Percentiles rank a stretch among this genome's conserved stretches.
These are phyloP conservation scores for Menura novaehollandiae DNA, from an alignment of 2,113 vertebrate species.

Conservation along the genomic window DNA sequence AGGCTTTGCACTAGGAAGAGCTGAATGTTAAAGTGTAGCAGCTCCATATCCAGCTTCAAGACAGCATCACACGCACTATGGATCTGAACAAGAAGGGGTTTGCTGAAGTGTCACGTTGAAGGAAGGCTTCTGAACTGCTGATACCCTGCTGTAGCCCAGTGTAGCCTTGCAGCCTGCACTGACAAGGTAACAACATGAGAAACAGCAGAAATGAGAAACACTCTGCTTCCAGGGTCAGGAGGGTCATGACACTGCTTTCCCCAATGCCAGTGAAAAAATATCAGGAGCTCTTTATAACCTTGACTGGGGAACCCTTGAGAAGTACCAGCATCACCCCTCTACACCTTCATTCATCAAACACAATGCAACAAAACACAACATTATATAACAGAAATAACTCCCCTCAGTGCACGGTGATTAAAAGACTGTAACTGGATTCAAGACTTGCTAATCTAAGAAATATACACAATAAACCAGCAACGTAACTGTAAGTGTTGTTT, in stretches of 20 bases:
- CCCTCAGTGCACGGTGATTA: not conserved
- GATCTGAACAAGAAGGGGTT: not conserved
- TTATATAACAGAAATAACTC: not conserved
- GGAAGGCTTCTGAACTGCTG: not conserved
- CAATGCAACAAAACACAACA: not conserved
- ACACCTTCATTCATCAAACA: not conserved
- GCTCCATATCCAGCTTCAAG: not conserved
- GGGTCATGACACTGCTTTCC: not conserved
- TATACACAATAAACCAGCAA: not conserved
- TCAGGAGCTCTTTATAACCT: not conserved
- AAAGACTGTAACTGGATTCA: not conserved
- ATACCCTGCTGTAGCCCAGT: not conserved
- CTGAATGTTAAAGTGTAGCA: not conserved
- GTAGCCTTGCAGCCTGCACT: not conserved
- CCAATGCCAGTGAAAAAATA: not conserved
- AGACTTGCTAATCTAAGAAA: not conserved
- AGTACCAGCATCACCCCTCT: not conserved
- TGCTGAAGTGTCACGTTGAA: not conserved
- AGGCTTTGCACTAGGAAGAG: not conserved
- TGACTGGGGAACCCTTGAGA: not conserved
- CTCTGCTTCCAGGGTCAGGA: not conserved
- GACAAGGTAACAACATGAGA: not conserved
- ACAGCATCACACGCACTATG: fast-evolving
- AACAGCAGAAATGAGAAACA: not conserved
- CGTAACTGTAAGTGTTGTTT: not conserved